Evolutionary conservation across 2,888 invertebrate species (phyloP), one percentile per base, ranked within the genome.

Genomic region (Dyspetes luteomarginatus): DNA sequence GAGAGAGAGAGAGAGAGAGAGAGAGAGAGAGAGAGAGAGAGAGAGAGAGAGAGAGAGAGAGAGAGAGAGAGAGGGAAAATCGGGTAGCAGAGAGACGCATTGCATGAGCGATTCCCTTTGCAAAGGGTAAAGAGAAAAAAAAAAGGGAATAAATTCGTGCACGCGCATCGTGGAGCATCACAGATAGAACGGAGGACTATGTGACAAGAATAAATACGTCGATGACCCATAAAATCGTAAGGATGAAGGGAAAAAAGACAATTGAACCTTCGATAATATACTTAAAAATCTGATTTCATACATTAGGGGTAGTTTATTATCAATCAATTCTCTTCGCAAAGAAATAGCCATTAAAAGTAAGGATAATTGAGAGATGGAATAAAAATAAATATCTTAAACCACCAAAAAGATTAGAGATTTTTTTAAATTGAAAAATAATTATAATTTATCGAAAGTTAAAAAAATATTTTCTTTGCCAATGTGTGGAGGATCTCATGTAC

Each of bases 161-260:
- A 48, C 68, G 52, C 76, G 52, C 69, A 62, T 26, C 52, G 60
- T 15, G 50, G 28, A 48, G 22, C 48, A 43, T 9, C 52, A 15
- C 9, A 50, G n/a, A n/a, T n/a, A 62, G 36, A 41, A 50, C 24
- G 24, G 30, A 22, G 15, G 55, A 48, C 19, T 4, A 12, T 26
- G 72, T 12, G 43, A 62, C 62, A 43, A 55, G n/a, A 68, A 67
- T 67, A 73, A 68, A 68, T 52, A 41, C 45, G 24, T 69, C 52
- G 62, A 73, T 73, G 78, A 78, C 45, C 73, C 78, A 62, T 69
- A 62, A 76, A 72, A 74, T 78, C 62, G 71, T n/a, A n/a, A 28
- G 45, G 45, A 69, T 74, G 22, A 76, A 48, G 48, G 43, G 65
- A 58, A 78, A 65, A 50, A 71, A 43, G 50, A 50, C 22, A 48